Base-by-base conservation (phyloP, 2,888 invertebrate species). In the Taphrorychus bicolor region DNA sequence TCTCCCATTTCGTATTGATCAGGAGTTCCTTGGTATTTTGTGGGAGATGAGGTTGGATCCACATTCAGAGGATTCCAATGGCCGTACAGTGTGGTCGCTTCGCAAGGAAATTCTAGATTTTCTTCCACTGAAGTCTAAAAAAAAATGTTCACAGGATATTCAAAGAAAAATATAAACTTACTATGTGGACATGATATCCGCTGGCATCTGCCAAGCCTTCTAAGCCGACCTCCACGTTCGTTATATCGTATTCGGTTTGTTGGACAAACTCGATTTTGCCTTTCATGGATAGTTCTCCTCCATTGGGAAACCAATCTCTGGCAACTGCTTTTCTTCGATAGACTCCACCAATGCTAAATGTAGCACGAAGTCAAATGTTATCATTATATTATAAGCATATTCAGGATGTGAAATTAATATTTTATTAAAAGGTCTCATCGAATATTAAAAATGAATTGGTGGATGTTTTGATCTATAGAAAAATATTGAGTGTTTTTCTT, bases 1-100 rank as follows among this genome's bases (percentile, higher is more conserved):
- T 94, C 93, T 0, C 95, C 95, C 79, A 94, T 87, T 83, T 91
- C 91, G 78, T 94, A 95, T 78, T 94, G 91, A 82, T 96, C 96
- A 3, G 88, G 87, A 0, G 93, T 93, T 14, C 95, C 95, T 17
- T 78, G 81, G 61, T 83, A 83, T 17, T 70, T 71, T 54, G 80
- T 74, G 0, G 92, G 93, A 0, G 87, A 86, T 0, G 83, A 81
- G 0, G 85, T 83, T 3, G 87, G 85, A 77, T 89, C 88, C 0
- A 94, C 88, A 54, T 88, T 86, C 75, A 89, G 87, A 0, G 97
- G 97, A 81, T 97, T 95, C 87, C 91, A 97, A 53, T 91, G 91
- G n/a, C 88, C 92, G 74, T 93, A 93, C 0, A 96, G 83, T 0
- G 94, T 88, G 0, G 92, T 89, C 51, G 85, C 88, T 79, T 95